These are phyloP conservation scores for Stichopus chloronotus DNA, from an alignment of 35 echinoderm and acorn worm species.

Conservation along the genomic window DNA sequence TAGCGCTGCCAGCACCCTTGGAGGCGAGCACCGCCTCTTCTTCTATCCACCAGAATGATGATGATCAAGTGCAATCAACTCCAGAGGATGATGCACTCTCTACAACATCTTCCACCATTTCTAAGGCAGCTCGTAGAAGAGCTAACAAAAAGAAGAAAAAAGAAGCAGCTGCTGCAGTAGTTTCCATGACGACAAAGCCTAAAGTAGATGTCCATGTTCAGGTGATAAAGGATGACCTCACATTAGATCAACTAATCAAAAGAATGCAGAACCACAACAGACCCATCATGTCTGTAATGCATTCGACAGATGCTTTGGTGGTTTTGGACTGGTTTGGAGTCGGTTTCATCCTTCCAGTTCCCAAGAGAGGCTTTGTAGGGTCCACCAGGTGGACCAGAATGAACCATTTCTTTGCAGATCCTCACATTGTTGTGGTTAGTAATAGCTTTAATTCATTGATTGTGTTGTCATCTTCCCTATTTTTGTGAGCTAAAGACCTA, in stretches of 20 bases:
- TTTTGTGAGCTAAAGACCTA: too few species aligned
- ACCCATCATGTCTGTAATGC: slow-evolving; percentile 3
- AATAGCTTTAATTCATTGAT: background rate
- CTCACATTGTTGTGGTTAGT: background rate
- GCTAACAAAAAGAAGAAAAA: background rate
- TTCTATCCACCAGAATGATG: background rate
- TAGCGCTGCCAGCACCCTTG: background rate
- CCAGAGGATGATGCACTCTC: background rate
- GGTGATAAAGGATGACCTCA: background rate
- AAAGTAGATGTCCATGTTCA: background rate
- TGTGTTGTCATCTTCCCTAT: too few species aligned
- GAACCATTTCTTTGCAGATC: background rate
- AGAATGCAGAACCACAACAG: background rate
- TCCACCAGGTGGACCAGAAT: background rate
- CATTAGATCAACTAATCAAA: background rate
- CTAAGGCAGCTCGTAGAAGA: background rate
- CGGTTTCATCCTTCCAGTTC: slow-evolving; percentile 16
- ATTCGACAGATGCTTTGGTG: background rate
- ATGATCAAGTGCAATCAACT: background rate
- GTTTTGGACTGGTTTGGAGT: slow-evolving; percentile 24
- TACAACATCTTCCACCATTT: background rate
- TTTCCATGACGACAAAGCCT: slow-evolving; percentile 6
- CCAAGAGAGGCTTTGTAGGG: background rate
- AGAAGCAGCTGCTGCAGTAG: background rate
- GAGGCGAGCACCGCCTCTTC: background rate